Evolutionary conservation across 1,140 invertebrate genomes (phyloP).

Genomic region (Protaetia brevitarsis): DNA sequence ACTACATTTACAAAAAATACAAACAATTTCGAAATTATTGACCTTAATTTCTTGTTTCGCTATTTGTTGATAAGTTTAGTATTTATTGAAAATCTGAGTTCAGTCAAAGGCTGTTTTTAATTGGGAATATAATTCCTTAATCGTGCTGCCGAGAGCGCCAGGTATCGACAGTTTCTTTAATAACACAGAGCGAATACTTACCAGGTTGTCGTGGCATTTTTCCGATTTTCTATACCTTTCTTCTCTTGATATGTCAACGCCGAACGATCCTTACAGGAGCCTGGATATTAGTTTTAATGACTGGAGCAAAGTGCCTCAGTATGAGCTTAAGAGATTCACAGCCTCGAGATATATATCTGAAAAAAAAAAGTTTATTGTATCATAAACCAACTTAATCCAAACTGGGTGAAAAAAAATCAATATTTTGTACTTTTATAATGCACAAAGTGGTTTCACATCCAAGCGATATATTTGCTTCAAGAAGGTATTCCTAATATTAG

Average conservation of each 20-base stretch:
- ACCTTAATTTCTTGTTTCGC: not conserved
- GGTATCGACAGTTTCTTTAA: slow-evolving; percentile 42
- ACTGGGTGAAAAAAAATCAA: no score
- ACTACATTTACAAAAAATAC: slow-evolving; percentile 16
- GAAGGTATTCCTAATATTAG: no score
- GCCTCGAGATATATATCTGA: slow-evolving; percentile 83
- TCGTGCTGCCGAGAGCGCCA: slow-evolving; percentile 39
- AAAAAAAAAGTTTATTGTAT: slow-evolving; percentile 47
- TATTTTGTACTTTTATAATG: no score
- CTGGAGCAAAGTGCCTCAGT: slow-evolving; percentile 85
- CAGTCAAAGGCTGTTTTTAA: slow-evolving; percentile 43
- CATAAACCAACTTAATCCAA: no score
- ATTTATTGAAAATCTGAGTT: not conserved
- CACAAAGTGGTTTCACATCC: no score
- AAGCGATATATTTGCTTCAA: no score
- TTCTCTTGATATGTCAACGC: slow-evolving; percentile 91
- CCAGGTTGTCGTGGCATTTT: slow-evolving; percentile 58
- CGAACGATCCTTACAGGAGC: slow-evolving; percentile 80
- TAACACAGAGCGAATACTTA: slow-evolving; percentile 56
- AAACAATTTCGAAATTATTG: slow-evolving; percentile 2
- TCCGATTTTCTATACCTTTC: slow-evolving; percentile 76
- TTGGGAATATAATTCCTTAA: slow-evolving; percentile 41
- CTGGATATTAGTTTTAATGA: slow-evolving; percentile 88
- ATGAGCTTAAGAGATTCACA: slow-evolving; percentile 85
- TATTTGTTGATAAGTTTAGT: not conserved